A percentile compares a stretch with the other conserved stretches of the same genome.
phyloP scores from a whole-genome alignment of 2,113 vertebrate species.

The Hippocampus barbouri region DNA sequence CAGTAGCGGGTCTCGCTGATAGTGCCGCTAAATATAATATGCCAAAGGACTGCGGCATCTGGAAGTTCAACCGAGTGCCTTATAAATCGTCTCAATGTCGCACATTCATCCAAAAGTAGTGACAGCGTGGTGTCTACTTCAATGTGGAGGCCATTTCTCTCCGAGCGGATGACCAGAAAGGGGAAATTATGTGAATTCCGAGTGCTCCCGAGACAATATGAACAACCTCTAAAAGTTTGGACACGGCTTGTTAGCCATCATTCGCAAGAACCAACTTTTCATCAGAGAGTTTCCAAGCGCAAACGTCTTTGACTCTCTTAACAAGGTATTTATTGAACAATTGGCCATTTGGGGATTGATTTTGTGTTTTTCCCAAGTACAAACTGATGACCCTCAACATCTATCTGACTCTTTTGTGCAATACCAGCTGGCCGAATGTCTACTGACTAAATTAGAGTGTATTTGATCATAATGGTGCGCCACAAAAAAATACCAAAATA shows the following conservation, averaged over 20 bases:
- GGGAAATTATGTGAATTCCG: conserved; percentile 4
- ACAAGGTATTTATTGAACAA: not conserved
- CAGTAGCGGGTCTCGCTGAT: conserved; percentile 46
- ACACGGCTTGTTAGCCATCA: not conserved
- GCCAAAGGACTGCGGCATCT: conserved; percentile 39
- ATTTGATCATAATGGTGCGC: conserved; percentile 53
- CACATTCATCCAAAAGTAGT: conserved; percentile 1
- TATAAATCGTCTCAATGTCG: conserved; percentile 14
- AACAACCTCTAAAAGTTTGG: not conserved
- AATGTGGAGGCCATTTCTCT: conserved; percentile 33
- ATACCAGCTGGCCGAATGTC: conserved; percentile 38
- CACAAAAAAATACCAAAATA: conserved; percentile 34
- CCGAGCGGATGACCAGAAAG: conserved; percentile 21
- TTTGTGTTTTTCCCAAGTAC: conserved; percentile 38
- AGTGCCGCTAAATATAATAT: conserved; percentile 59
- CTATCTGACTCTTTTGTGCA: conserved; percentile 1
- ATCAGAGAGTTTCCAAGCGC: not conserved
- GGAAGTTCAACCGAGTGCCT: conserved; percentile 27
- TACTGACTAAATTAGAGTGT: conserved; percentile 51
- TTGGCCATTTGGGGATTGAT: not conserved
- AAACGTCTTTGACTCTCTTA: not conserved
- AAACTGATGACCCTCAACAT: not conserved
- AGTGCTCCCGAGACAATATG: conserved; percentile 5
- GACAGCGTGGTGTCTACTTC: not conserved
- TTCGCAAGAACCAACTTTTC: not conserved